These are phyloP conservation scores for Probaryconus sp. DNA, from an alignment of 1,140 invertebrate genomes.

Conservation along the genomic window DNA sequence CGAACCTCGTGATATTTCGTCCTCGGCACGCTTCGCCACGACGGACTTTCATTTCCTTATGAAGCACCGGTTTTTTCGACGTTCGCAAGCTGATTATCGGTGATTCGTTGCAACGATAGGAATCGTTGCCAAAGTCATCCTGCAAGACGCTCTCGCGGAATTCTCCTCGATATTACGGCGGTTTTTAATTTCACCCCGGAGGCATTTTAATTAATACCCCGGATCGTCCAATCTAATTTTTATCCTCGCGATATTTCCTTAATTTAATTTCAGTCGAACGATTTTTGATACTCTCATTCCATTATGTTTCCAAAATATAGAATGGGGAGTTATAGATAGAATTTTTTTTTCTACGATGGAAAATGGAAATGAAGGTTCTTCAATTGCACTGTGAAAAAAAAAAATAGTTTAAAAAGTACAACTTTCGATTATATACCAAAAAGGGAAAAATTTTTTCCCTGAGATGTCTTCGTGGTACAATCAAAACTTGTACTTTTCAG, in stretches of 20 bases:
- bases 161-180: slow-evolving; percentile 31
- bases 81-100: slow-evolving; percentile 51
- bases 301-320: no score
- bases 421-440: no score
- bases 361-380: no score
- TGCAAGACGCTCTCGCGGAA: slow-evolving; percentile 38
- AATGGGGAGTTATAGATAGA: no score
- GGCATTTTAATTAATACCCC: slow-evolving; percentile 33
- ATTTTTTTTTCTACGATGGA: no score
- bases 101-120: slow-evolving; percentile 52
- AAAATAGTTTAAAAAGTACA: no score
- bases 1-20: slow-evolving; percentile 57
- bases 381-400: no score
- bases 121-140: slow-evolving; percentile 26
- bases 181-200: slow-evolving; percentile 39
- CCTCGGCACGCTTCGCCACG: slow-evolving; percentile 56
- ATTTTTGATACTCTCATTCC: no score
- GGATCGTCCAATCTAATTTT: slow-evolving; percentile 14
- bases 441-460: no score
- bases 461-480: no score
- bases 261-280: slow-evolving; percentile 21
- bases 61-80: slow-evolving; percentile 55
- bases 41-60: slow-evolving; percentile 62
- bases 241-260: slow-evolving; percentile 11
- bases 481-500: no score